Base-by-base conservation (phyloP, 2,888 invertebrate species). In the Cataglyphis rosenhaueri region DNA sequence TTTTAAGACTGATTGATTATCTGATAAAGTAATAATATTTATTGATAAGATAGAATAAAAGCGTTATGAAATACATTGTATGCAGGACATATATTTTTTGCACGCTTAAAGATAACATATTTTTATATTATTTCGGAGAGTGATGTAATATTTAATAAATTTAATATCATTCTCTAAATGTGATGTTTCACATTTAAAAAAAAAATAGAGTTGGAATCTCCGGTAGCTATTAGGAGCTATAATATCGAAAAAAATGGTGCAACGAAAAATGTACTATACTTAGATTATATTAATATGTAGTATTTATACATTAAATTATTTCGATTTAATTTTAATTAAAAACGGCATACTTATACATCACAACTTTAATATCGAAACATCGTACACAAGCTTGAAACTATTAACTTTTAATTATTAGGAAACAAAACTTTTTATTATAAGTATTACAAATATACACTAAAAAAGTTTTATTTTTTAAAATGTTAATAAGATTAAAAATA, bases 1-100 rank as follows among this genome's bases (percentile, higher is more conserved):
- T 55, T 5, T 25, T 76, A 76, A 76, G 76, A 76, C 41, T 57
- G 76, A 76, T 57, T 15, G 66, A 41, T 57, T 57, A 65, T 57
- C 57, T 15, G 29, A 74, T 32, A 15, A 65, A 76, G 29, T 38
- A 41, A 29, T 52, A 48, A 66, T 76, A 65, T 55, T 75, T 76
- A 66, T 65, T 57, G 29, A 32, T 76, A 76, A 9, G 9, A 0
- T 76, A 65, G 15, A 44, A 44, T 25, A 1, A 64, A 65, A 66
- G 76, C 41, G 15, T 66, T 76, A 41, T 15, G 15, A 66, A 3
- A 6, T 66, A 76, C 9, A n/a, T 21, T 65, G 35, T 52, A 65
- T 8, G 65, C 29, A 66, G 66, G 57, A 57, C 41, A 66, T 57
- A 29, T 41, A 41, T 59, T 76, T 62, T 64, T 64, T 38, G 44